Base-by-base conservation (phyloP, 2,888 invertebrate genomes). In the Ferdinandea cuprea region DNA sequence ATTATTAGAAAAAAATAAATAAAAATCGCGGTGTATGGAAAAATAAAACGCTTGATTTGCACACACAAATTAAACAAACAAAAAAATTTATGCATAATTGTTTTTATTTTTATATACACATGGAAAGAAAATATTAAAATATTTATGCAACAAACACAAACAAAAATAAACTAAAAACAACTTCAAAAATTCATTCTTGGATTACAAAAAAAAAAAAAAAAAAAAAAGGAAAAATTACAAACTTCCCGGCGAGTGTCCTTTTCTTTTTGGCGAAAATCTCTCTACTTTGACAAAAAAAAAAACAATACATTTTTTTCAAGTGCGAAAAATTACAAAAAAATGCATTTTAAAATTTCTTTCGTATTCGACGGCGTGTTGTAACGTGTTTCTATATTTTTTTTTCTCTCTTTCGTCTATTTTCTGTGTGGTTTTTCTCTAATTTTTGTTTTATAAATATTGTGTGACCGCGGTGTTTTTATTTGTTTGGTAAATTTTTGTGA, bases 41-140 rank as follows among this genome's bases (percentile, higher is more conserved):
- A 69, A 58, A 8, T 65, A 44, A 44, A 4, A 71, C 71, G 73
- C 66, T 79, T 37, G 65, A 30, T 9, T 65, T 68, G 13, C 15
- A 40, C 40, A 40, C 40, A 7, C 40, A 46, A 56, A 48, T 21
- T n/a, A n/a, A n/a, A n/a, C n/a, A n/a, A 59, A 7, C 35, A 37
- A 11, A 42, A 65, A 32, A 37, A 44, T 19, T n/a, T n/a, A 76
- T 71, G 63, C 68, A 74, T 68, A 74, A 68, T 61, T 74, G 68
- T 73, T 79, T 80, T 74, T 80, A 80, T 80, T 80, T 80, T 80
- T 80, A 80, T 80, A 80, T 58, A 30, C 30, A 30, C 56, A 54
- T 30, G 52, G 19, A 40, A 50, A 59, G 61, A 73, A 69, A 69
- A 63, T 65, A 78, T 56, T 59, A 21, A 76, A 66, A 71, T n/a